Percentiles rank a stretch among this genome's conserved stretches.
Conservation (phyloP, 2,797 vertebrate species). For the Coregonus ussuriensis region DNA sequence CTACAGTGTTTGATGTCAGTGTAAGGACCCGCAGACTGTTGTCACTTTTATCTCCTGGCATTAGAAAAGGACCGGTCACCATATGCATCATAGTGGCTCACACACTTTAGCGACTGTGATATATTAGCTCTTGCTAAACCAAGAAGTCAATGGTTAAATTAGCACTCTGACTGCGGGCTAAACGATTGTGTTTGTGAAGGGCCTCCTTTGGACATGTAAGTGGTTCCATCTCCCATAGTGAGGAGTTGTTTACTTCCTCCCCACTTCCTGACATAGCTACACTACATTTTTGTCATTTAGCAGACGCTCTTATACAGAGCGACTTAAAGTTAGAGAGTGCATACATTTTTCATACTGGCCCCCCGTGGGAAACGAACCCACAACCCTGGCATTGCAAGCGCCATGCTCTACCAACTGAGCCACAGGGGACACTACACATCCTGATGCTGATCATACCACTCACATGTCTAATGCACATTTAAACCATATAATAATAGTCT, state of each 20-base stretch:
- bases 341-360: too few species aligned
- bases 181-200: slow-evolving; percentile 46
- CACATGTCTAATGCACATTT: too few species aligned
- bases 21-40: slow-evolving; percentile 50
- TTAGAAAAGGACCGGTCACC: slow-evolving; percentile 54
- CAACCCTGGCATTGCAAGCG: too few species aligned
- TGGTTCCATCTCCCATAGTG: neutral
- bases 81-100: slow-evolving; percentile 39
- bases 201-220: slow-evolving; percentile 29
- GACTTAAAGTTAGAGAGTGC: too few species aligned
- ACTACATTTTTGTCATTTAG: too few species aligned
- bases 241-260: neutral
- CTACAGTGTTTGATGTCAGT: slow-evolving; percentile 42
- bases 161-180: slow-evolving; percentile 60
- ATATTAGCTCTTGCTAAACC: slow-evolving; percentile 56
- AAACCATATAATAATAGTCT: neutral
- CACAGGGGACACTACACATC: neutral
- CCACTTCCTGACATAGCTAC: neutral
- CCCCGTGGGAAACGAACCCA: too few species aligned
- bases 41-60: slow-evolving; percentile 71
- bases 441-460: neutral
- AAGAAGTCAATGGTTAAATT: slow-evolving; percentile 74
- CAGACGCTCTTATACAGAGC: too few species aligned
- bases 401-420: too few species aligned
- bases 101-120: slow-evolving; percentile 54